Base-by-base conservation (phyloP, 1,140 invertebrate species). In the Zaprionus kolodkinae region DNA sequence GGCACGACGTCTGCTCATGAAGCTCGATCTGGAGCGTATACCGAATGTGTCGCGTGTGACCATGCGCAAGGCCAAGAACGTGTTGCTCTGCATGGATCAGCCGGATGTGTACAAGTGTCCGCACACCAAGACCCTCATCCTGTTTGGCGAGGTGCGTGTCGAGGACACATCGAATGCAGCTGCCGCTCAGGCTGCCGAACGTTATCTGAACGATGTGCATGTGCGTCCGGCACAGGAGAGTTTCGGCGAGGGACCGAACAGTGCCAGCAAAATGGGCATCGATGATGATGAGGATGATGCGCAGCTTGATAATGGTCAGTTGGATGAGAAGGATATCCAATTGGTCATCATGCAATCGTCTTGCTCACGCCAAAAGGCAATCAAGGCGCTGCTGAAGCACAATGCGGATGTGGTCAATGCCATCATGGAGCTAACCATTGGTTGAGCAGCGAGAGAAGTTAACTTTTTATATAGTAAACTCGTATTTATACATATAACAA, bases 321-420 rank as follows among this genome's bases (percentile, higher is more conserved):
- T 89, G 17, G 65, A 82, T 7, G 78, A 77, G 2, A 86, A 75
- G 55, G 85, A 89, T n/a, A 90, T 89, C 15, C 81, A 89, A 6
- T 55, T 89, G 54, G 85, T 89, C 4, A 69, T 74, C 45, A 77
- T 86, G 81, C 85, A 89, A 67, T 55, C 85, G 12, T 13, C 13
- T 10, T 86, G 81, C 25, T 57, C 86, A 1, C 86, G 85, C 59
- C 45, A 61, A 1, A 75, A 59, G 64, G 85, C 85, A 25, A 63
- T 89, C 36, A 81, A 72, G 30, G 86, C 85, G 0, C 54, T 89
- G 54, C 12, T 79, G 12, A 56, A 68, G 61, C 76, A 90, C 57
- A 77, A 77, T 0, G 79, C 71, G 48, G 85, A 89, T 48, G 78
- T 89, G 27, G 86, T 89, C 55, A 89, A 89, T 56, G 86, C 85